These are phyloP conservation scores for Alcis repandata DNA, from an alignment of 2,888 invertebrate genomes.

Conservation along the genomic window DNA sequence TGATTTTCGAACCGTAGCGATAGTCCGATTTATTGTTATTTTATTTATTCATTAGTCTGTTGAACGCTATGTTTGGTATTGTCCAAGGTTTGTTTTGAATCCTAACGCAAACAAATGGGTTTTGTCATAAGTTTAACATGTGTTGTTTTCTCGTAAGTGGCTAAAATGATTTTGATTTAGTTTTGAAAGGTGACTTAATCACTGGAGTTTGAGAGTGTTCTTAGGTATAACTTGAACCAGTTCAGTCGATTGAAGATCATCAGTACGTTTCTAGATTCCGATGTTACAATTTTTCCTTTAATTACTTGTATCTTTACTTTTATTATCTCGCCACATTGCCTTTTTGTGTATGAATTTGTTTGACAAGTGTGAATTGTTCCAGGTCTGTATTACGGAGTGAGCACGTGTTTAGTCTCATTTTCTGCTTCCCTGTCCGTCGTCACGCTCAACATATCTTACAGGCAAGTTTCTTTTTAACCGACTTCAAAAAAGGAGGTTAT, in stretches of 20 bases:
- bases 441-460: slow-evolving; percentile 94
- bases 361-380: slow-evolving; percentile 53
- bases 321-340: slow-evolving; percentile 22
- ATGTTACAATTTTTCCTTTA: too few species aligned
- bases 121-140: too few species aligned
- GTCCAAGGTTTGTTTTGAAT: too few species aligned
- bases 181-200: too few species aligned
- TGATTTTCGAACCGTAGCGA: slow-evolving; percentile 40
- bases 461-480: slow-evolving; percentile 73
- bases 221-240: too few species aligned
- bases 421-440: slow-evolving; percentile 94
- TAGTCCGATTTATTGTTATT: slow-evolving; percentile 36
- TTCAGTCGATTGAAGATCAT: too few species aligned
- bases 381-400: slow-evolving; percentile 94
- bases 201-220: too few species aligned
- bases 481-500: background rate
- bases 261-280: too few species aligned
- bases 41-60: slow-evolving; percentile 26
- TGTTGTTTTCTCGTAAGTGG: too few species aligned
- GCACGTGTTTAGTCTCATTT: slow-evolving; percentile 93
- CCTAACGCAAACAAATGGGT: too few species aligned
- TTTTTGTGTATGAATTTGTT: slow-evolving; percentile 4
- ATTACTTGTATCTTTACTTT: background rate
- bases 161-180: too few species aligned
- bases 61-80: slow-evolving; percentile 11